Percentiles rank a stretch among this genome's conserved stretches.
Conservation (phyloP, 2,113 vertebrate species). For the Sturnus vulgaris region DNA sequence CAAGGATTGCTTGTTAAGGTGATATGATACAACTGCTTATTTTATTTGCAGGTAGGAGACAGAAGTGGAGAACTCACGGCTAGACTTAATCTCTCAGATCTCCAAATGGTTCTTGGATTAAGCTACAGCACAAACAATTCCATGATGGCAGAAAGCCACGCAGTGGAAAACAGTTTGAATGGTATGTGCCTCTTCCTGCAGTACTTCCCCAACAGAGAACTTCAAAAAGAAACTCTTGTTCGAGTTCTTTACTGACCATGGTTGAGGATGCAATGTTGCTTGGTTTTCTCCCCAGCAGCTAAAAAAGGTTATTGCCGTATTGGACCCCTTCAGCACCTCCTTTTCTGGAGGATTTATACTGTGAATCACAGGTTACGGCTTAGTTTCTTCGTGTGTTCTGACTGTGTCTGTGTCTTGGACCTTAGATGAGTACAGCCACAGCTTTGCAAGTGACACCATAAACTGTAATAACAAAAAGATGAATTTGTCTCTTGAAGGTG, state of each 20-base stretch:
- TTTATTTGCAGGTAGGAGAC: conserved; percentile 80
- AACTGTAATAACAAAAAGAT: neutral
- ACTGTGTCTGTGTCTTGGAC: neutral
- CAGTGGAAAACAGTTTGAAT: conserved; percentile 73
- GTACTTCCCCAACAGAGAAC: neutral
- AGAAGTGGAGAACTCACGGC: conserved; percentile 93
- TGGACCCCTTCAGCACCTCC: neutral
- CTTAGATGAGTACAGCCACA: neutral
- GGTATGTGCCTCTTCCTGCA: conserved; percentile 68
- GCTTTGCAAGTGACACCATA: neutral
- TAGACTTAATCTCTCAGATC: conserved; percentile 92
- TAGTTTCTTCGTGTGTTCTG: neutral
- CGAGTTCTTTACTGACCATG: neutral
- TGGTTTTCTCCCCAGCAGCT: neutral
- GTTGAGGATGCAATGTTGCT: neutral
- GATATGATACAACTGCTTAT: neutral
- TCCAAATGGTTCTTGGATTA: conserved; percentile 90
- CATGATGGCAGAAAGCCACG: conserved; percentile 82
- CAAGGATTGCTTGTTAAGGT: neutral
- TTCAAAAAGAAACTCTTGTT: neutral
- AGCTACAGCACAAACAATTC: conserved; percentile 92
- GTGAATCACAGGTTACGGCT: neutral
- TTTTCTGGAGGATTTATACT: neutral
- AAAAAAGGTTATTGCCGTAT: neutral
- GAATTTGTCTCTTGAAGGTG: conserved; percentile 70